Evolutionary conservation across 2,797 vertebrate species (phyloP).

Genomic region (Artibeus lituratus): DNA sequence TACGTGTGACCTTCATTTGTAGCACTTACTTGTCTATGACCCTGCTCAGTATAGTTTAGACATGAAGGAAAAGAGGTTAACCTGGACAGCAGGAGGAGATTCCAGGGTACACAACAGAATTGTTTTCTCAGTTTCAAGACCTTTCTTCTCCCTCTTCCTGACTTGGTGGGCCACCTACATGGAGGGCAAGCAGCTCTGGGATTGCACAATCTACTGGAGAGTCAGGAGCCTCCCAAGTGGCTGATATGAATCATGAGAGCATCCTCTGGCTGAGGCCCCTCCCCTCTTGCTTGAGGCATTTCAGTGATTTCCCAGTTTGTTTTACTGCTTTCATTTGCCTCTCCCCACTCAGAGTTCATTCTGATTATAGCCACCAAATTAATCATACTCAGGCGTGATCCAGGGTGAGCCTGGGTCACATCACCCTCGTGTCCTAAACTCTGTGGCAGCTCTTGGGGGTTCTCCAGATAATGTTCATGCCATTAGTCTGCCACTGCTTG

Average conservation of each 20-base stretch:
- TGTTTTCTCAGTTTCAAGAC: background rate
- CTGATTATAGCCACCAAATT: background rate
- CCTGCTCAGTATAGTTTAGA: background rate
- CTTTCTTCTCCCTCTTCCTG: background rate
- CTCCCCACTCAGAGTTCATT: background rate
- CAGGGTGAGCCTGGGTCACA: background rate
- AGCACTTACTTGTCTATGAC: background rate
- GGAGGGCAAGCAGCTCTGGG: background rate
- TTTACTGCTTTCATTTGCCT: background rate
- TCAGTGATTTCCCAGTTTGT: background rate
- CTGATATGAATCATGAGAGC: background rate
- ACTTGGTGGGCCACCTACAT: background rate
- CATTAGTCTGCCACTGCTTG: background rate
- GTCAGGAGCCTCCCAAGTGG: background rate
- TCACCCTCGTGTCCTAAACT: background rate
- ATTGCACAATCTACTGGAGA: background rate
- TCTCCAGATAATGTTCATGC: background rate
- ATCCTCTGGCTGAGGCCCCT: background rate
- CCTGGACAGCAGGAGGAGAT: background rate
- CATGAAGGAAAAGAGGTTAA: background rate
- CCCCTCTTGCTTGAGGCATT: background rate
- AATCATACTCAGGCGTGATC: background rate
- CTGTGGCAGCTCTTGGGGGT: background rate
- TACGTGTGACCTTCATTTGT: background rate
- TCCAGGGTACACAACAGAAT: background rate